phyloP scores from a whole-genome alignment of 2,797 vertebrate genomes.

The Adrianichthys oophorus region DNA sequence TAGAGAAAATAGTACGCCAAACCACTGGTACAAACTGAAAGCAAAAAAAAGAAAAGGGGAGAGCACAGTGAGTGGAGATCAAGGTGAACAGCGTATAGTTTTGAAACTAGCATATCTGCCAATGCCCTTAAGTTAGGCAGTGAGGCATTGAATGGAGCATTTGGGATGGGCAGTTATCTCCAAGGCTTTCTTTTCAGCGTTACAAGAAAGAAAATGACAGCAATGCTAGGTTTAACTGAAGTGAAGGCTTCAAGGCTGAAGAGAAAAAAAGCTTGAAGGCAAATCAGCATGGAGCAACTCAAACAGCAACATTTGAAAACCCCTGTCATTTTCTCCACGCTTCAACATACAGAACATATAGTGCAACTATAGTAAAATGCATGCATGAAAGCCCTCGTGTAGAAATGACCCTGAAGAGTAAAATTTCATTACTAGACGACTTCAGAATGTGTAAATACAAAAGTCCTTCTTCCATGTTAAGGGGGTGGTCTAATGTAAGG shows the following conservation, averaged over 20 bases:
- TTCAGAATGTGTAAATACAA: too few species aligned
- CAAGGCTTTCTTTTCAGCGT: conserved; percentile 65
- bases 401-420: conserved; percentile 2
- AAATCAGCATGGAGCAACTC: conserved; percentile 34
- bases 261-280: conserved; percentile 28
- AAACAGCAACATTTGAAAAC: conserved; percentile 34
- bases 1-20: conserved; percentile 31
- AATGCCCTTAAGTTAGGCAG: conserved; percentile 66
- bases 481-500: not conserved
- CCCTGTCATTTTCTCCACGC: conserved; percentile 19
- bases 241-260: conserved; percentile 46
- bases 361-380: not conserved
- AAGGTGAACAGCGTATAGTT: conserved; percentile 48
- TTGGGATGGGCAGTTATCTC: conserved; percentile 70
- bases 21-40: conserved; percentile 16
- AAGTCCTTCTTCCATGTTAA: not conserved
- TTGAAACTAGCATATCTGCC: conserved; percentile 59
- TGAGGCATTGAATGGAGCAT: conserved; percentile 58
- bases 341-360: not conserved
- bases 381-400: conserved; percentile 3
- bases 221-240: conserved; percentile 36
- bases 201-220: conserved; percentile 56
- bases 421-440: not conserved
- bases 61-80: not conserved
- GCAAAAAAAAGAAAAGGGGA: not conserved